phyloP scores from a whole-genome alignment of 2,797 vertebrate species.

The Heteromormyrus szaboi region DNA sequence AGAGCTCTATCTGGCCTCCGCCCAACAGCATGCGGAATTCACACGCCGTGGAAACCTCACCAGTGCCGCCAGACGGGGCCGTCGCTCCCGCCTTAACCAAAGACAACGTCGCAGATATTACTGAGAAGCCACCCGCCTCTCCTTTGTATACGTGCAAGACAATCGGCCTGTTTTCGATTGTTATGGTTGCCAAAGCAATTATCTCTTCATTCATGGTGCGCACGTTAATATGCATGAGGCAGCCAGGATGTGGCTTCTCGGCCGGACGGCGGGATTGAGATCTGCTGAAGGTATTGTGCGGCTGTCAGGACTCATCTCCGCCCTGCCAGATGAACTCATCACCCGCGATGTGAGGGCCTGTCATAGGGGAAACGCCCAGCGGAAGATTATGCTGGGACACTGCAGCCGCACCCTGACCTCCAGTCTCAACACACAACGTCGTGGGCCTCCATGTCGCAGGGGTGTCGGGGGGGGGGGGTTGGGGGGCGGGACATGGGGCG shows the following conservation, averaged over 20 bases:
- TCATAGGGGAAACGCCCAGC: not conserved
- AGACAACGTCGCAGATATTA: not conserved
- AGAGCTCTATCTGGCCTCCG: not conserved
- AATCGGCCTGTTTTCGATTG: constrained; percentile 1
- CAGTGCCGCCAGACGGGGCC: not conserved
- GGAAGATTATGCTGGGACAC: constrained; percentile 18
- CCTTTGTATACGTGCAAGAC: not conserved
- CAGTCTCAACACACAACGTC: not conserved
- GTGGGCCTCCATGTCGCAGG: not conserved
- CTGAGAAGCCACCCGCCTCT: not conserved
- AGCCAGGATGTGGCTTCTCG: constrained; percentile 21
- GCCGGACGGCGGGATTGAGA: constrained; percentile 39
- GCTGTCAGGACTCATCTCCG: constrained; percentile 48
- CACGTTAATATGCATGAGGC: constrained; percentile 26
- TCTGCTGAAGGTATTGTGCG: constrained; percentile 54
- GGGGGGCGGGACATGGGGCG: not conserved
- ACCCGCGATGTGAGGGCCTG: constrained; percentile 22
- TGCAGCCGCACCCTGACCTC: constrained; percentile 17
- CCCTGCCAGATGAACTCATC: constrained; percentile 42
- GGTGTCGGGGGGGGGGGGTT: too few relatives aligned
- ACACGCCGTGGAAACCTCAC: not conserved
- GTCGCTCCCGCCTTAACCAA: not conserved
- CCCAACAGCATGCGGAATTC: not conserved
- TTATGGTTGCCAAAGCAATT: constrained; percentile 45
- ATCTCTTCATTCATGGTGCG: constrained; percentile 27